These are phyloP conservation scores for Nudaria mundana DNA, from an alignment of 2,888 invertebrate genomes.

Conservation along the genomic window DNA sequence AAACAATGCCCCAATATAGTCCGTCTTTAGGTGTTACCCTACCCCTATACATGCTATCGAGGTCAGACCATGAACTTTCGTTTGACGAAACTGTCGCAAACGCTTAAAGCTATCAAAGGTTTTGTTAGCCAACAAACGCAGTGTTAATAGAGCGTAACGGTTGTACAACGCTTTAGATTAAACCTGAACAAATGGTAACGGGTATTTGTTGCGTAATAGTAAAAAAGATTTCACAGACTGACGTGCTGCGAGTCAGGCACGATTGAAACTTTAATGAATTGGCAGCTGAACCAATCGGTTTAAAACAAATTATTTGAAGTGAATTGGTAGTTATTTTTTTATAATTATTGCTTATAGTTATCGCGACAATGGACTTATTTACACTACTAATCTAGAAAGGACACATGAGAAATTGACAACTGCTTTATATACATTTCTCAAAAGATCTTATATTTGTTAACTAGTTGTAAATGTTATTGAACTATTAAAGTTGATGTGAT, in stretches of 20 bases:
- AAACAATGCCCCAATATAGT: conserved; percentile 84
- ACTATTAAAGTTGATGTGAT: conserved; percentile 43
- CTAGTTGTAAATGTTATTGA: conserved; percentile 70
- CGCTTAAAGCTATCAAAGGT: conserved; percentile 54
- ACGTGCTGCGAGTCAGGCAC: conserved; percentile 35
- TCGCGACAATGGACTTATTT: conserved; percentile 9
- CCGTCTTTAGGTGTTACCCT: conserved; percentile 82
- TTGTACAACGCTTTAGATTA: conserved; percentile 62
- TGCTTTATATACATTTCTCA: conserved; percentile 41
- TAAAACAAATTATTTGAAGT: conserved; percentile 31
- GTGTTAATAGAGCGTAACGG: conserved; percentile 73
- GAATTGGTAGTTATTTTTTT: conserved; percentile 32
- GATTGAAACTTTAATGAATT: conserved; percentile 40
- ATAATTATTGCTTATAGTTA: conserved; percentile 15
- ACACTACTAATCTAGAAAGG: conserved; percentile 9
- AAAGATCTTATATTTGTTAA: conserved; percentile 60
- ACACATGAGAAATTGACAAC: conserved; percentile 12
- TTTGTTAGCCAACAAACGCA: conserved; percentile 59
- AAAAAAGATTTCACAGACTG: conserved; percentile 62
- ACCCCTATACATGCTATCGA: conserved; percentile 85
- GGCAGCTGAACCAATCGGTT: conserved; percentile 28
- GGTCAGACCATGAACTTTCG: conserved; percentile 84
- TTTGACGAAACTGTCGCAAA: conserved; percentile 82
- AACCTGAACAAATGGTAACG: conserved; percentile 58
- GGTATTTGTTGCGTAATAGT: conserved; percentile 64